Percentiles rank a stretch among this genome's conserved stretches.
Conservation (phyloP, 2,113 vertebrate genomes). For the Gopherus evgoodei region DNA sequence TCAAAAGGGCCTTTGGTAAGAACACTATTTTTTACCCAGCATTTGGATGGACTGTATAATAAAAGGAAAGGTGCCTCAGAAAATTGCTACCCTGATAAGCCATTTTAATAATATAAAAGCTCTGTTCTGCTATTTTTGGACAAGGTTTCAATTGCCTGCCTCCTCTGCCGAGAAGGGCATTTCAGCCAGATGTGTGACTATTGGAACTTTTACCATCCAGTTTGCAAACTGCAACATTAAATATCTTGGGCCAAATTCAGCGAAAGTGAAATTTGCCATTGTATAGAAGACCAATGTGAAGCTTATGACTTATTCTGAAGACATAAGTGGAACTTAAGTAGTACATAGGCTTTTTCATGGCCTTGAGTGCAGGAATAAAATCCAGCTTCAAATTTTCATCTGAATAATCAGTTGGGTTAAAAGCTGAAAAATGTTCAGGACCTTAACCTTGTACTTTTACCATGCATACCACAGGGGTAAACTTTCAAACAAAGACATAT, state of each 20-base stretch:
- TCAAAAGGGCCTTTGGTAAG: neutral
- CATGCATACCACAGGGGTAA: neutral
- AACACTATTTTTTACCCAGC: neutral
- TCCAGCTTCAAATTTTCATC: neutral
- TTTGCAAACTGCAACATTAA: accelerated
- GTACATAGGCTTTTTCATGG: neutral
- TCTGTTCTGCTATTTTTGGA: neutral
- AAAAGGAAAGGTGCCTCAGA: neutral
- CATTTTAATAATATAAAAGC: neutral
- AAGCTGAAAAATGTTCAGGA: neutral
- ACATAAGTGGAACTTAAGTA: neutral
- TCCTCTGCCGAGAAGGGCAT: neutral
- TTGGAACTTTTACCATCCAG: neutral
- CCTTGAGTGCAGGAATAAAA: neutral
- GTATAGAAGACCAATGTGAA: neutral
- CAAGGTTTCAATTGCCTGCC: neutral
- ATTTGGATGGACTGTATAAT: accelerated
- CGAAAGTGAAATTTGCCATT: neutral
- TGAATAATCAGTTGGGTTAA: neutral
- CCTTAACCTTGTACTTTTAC: neutral
- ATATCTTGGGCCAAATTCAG: neutral
- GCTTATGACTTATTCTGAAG: neutral
- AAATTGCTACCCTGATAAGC: neutral
- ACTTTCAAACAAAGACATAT: neutral
- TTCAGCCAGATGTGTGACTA: neutral